Conservation (phyloP, 2,113 vertebrate genomes). For the Romanogobio albipinnatus region DNA sequence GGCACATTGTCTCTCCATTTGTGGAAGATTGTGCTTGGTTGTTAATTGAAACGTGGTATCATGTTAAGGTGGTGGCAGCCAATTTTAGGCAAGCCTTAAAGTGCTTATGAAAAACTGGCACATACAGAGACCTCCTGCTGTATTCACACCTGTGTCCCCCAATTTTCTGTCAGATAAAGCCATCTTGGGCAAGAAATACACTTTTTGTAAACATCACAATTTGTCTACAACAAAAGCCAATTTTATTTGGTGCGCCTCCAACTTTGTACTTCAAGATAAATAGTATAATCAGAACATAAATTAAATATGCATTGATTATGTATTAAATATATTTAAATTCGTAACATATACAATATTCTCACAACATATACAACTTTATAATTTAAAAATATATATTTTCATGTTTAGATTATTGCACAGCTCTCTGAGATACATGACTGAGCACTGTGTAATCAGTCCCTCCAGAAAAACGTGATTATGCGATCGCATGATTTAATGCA, state of each 20-base stretch:
- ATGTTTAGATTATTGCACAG: neutral
- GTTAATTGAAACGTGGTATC: conserved; percentile 61
- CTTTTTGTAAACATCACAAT: neutral
- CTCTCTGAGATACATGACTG: neutral
- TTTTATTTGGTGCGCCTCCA: neutral
- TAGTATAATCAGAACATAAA: neutral
- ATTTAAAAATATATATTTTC: neutral
- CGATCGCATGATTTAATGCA: too few species aligned
- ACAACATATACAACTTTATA: too few species aligned
- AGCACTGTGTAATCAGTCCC: neutral
- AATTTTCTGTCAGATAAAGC: neutral
- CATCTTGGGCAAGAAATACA: neutral
- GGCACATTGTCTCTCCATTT: conserved; percentile 49
- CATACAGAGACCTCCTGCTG: neutral
- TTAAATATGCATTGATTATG: neutral
- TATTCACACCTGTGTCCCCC: neutral
- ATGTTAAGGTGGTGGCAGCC: conserved; percentile 39
- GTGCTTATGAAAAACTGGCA: neutral
- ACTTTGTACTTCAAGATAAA: neutral
- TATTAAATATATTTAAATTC: neutral
- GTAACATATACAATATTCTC: neutral
- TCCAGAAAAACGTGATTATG: too few species aligned
- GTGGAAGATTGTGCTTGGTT: conserved; percentile 40
- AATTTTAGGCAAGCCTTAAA: conserved; percentile 44
- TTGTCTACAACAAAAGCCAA: neutral